Evolutionary conservation across 2,797 vertebrate species (phyloP), one percentile per base, ranked within the genome.

Genomic region (Coccyzus lansbergi): DNA sequence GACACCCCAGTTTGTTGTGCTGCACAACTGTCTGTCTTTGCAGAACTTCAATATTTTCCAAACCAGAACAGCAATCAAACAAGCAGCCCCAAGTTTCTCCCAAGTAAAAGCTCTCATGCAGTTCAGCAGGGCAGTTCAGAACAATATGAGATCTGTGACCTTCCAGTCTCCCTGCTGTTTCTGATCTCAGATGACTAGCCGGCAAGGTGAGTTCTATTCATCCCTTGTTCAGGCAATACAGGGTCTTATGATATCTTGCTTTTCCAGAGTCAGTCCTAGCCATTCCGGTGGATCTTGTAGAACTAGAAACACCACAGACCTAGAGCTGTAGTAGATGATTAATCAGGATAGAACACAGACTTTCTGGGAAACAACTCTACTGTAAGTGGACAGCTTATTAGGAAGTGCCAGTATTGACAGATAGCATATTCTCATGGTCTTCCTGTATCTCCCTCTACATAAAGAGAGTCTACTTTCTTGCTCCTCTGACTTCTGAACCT

Each of bases 101-200:
- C 62, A 60, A 86, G 70, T 70, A 92, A 94, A 79, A 90, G 14
- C 34, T 29, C 19, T 29, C 78, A 64, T 79, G 93, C 79, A 74
- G 88, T 58, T n/a, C n/a, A 21, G 55, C 18, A 44, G 64, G 28
- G 67, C 62, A 88, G n/a, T 64, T 83, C 21, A 6, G 58, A 93
- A 69, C 42, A 74, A 80, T 4, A 70, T 7, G 34, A 70, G 38
- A 88, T 33, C 51, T 34, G 8, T 79, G 80, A 33, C 29, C 56
- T 93, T 78, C 86, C 77, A 72, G 16, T 48, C 19, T 84, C 34
- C 58, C 52, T 81, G 68, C 36, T 33, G 51, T 38, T 85, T 88
- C 10, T 60, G 46, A 77, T 84, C 64, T 85, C 75, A 83, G 69
- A 67, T 19, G 56, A 52, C 33, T 24, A 44, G 69, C 19, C 49